Evolutionary conservation across 2,113 vertebrate genomes (phyloP).

Genomic region (Madoqua kirkii): DNA sequence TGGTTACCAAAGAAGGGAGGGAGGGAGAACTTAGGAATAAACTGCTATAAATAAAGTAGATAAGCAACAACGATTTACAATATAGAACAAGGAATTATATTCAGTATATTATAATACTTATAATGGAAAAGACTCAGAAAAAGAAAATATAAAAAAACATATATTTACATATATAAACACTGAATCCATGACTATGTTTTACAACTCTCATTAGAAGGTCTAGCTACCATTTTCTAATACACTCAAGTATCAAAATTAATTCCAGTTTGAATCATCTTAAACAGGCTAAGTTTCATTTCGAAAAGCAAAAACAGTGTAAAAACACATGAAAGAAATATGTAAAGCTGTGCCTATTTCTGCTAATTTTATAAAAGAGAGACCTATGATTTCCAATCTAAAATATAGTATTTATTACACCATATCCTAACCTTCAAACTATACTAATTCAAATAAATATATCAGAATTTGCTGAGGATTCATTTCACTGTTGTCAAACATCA

Average conservation of each 20-base stretch:
- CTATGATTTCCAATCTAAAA: slow-evolving; percentile 1
- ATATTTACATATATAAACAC: not conserved
- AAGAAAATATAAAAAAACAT: not conserved
- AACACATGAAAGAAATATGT: not conserved
- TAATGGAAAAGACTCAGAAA: not conserved
- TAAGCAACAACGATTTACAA: not conserved
- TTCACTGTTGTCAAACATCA: not conserved
- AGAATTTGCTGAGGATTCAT: not conserved
- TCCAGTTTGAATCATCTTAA: slow-evolving; percentile 31
- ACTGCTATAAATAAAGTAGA: not conserved
- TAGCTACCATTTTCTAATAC: not conserved
- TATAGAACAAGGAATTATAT: not conserved
- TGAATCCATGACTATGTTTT: not conserved
- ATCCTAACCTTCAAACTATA: not conserved
- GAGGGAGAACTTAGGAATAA: not conserved
- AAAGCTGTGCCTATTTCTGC: not conserved
- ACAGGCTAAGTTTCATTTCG: slow-evolving; percentile 42
- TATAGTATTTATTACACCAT: not conserved
- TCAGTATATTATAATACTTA: not conserved
- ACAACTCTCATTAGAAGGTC: not conserved
- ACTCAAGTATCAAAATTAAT: slow-evolving; percentile 43
- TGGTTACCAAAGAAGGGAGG: not conserved
- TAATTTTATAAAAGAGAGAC: not conserved
- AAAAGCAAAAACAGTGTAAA: not conserved
- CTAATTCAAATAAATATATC: not conserved